phyloP scores from a whole-genome alignment of 2,888 invertebrate species.

The Myopa tessellatipennis region DNA sequence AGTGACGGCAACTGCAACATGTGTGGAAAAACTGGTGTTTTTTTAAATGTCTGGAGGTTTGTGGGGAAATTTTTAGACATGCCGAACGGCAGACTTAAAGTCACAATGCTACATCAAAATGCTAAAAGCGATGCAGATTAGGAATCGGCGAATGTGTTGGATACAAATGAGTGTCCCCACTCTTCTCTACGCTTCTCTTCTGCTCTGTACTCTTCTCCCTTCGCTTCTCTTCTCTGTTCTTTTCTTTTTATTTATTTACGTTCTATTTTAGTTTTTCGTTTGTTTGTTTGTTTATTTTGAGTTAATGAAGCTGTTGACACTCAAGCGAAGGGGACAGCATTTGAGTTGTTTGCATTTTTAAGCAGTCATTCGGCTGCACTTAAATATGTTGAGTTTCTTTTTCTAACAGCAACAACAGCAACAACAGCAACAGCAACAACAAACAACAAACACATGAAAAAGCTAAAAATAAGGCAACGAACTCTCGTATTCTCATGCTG shows the following conservation, averaged over 20 bases:
- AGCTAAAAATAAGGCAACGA: too few relatives aligned
- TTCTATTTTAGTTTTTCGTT: slow-evolving; percentile 6
- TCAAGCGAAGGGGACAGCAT: not conserved
- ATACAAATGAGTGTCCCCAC: not conserved
- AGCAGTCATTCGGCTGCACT: slow-evolving; percentile 25
- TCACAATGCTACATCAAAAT: not conserved
- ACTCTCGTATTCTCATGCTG: not conserved
- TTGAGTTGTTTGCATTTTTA: slow-evolving; percentile 21
- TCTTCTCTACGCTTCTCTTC: not conserved
- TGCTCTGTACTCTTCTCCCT: not conserved
- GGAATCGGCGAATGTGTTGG: not conserved
- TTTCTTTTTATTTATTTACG: not conserved
- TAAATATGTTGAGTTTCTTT: slow-evolving; percentile 1
- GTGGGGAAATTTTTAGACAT: not conserved
- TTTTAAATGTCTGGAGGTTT: not conserved
- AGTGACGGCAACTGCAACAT: not conserved
- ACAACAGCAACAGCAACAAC: too few relatives aligned
- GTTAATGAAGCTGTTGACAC: slow-evolving; percentile 34
- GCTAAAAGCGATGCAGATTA: slow-evolving; percentile 15
- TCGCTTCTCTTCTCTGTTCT: not conserved
- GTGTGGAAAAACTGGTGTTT: slow-evolving; percentile 5
- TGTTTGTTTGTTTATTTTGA: slow-evolving; percentile 14
- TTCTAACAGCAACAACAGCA: too few relatives aligned
- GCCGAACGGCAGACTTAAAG: not conserved
- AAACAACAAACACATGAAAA: too few relatives aligned